Evolutionary conservation across 2,888 invertebrate genomes (phyloP), one percentile per base, ranked within the genome.

Genomic region (Osedax frankpressi): DNA sequence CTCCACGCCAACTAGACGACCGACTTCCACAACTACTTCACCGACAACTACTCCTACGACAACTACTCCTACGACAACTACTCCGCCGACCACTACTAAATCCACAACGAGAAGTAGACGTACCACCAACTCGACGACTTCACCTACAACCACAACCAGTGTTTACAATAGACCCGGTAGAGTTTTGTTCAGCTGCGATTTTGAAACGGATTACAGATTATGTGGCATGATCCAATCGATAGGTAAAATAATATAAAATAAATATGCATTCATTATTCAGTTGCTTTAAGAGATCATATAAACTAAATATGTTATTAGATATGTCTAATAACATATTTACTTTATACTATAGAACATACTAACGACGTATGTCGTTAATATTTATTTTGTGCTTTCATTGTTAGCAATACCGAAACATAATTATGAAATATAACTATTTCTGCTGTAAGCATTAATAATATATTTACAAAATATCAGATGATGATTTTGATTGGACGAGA

Each of bases 401-500:
- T 19, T 44, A 30, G 65, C n/a, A 30, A 63, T 30, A n/a, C n/a
- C n/a, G n/a, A n/a, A n/a, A n/a, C n/a, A n/a, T n/a, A n/a, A n/a
- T n/a, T n/a, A n/a, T n/a, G n/a, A n/a, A n/a, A n/a, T n/a, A n/a
- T n/a, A n/a, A n/a, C n/a, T n/a, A n/a, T n/a, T n/a, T n/a, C n/a
- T n/a, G n/a, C n/a, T n/a, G n/a, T n/a, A n/a, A n/a, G n/a, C n/a
- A n/a, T n/a, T n/a, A n/a, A n/a, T n/a, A n/a, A n/a, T n/a, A n/a
- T n/a, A n/a, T n/a, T n/a, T n/a, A n/a, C n/a, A n/a, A n/a, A n/a
- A n/a, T n/a, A n/a, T n/a, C n/a, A 28, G 74, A 72, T 27, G 74
- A 74, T 30, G 28, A 65, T 19, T 74, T 74, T 59, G 74, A 74
- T 29, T 74, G 74, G 74, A 74, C 74, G 14, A 29, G 30, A 2